Percentiles rank a stretch among this genome's conserved stretches.
phyloP scores from a whole-genome alignment of 1,140 invertebrate genomes.

The Branchinecta lindahli region DNA sequence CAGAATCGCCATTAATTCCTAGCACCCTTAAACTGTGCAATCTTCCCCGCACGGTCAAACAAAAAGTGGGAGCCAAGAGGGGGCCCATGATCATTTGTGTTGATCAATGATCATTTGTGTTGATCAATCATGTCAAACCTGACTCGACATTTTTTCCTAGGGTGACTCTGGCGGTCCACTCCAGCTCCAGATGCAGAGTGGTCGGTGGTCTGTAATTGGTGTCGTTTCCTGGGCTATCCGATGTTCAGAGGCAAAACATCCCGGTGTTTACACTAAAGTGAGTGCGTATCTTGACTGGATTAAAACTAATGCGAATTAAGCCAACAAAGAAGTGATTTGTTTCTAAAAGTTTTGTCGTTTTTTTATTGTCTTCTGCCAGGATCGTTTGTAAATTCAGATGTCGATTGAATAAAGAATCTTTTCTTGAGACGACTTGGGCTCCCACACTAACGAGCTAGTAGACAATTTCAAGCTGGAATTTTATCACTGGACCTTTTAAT shows the following conservation, averaged over 20 bases:
- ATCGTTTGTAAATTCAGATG: too few relatives aligned
- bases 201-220: slow-evolving; percentile 56
- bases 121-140: too few relatives aligned
- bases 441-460: too few relatives aligned
- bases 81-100: too few relatives aligned
- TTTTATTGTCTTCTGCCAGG: too few relatives aligned
- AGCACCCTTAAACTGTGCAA: neutral
- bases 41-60: neutral
- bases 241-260: slow-evolving; percentile 47
- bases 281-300: slow-evolving; percentile 56
- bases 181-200: slow-evolving; percentile 46
- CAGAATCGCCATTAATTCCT: neutral
- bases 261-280: slow-evolving; percentile 54
- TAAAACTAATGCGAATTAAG: slow-evolving; percentile 37
- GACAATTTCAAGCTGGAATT: too few relatives aligned
- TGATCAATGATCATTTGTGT: too few relatives aligned
- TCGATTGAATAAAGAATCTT: too few relatives aligned
- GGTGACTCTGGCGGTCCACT: slow-evolving; percentile 71
- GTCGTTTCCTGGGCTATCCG: slow-evolving; percentile 69
- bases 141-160: slow-evolving; percentile 32
- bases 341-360: too few relatives aligned
- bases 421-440: too few relatives aligned
- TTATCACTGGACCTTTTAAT: too few relatives aligned
- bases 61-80: too few relatives aligned
- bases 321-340: neutral